These are phyloP conservation scores for Molossus molossus DNA, from an alignment of 2,797 vertebrate genomes.

Conservation along the genomic window DNA sequence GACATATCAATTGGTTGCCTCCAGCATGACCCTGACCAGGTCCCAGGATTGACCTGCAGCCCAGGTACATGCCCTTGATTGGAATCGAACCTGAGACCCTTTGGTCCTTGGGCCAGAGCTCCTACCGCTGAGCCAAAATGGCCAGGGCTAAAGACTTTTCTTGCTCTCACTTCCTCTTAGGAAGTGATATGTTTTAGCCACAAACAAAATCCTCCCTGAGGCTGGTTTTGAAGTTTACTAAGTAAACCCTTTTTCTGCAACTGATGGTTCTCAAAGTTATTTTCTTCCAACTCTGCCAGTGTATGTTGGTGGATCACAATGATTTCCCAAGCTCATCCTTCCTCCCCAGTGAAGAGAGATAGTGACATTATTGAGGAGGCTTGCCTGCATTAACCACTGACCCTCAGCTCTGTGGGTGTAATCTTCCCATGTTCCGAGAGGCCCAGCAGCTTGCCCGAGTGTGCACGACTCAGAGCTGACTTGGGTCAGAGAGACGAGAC, in stretches of 20 bases:
- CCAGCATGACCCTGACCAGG: no score
- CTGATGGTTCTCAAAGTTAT: background rate
- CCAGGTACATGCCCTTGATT: no score
- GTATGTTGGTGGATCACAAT: accelerated
- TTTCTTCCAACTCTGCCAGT: background rate
- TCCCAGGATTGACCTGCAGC: no score
- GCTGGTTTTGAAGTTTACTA: background rate
- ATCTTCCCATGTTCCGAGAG: background rate
- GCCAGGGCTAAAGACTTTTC: background rate
- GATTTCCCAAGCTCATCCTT: background rate
- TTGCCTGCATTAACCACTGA: no score
- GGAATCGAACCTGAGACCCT: no score
- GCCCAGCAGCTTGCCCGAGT: accelerated
- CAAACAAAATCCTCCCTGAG: background rate
- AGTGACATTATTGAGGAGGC: accelerated
- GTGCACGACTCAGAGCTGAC: background rate
- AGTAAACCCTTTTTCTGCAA: background rate
- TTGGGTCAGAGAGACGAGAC: background rate
- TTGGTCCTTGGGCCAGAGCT: no score
- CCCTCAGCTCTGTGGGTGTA: background rate
- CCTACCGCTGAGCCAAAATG: no score
- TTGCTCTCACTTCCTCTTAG: background rate
- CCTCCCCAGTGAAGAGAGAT: background rate
- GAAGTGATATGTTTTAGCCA: background rate
- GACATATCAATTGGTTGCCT: no score